phyloP scores from a whole-genome alignment of 2,888 invertebrate species.

The Diarsia dahlii region DNA sequence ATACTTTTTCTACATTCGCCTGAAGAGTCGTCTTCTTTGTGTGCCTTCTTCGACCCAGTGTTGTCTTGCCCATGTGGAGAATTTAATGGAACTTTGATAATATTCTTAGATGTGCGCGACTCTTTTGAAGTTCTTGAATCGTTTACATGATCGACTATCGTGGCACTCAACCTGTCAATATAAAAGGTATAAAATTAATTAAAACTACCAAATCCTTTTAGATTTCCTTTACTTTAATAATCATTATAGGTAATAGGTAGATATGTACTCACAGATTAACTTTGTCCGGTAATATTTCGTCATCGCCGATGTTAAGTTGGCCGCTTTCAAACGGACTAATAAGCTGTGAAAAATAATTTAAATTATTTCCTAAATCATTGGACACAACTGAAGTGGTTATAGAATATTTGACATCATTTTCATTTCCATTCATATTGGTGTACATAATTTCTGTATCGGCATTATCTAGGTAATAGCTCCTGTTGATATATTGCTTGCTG shows the following conservation, averaged over 20 bases:
- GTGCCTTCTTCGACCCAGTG: conserved; percentile 66
- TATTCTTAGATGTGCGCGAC: conserved; percentile 48
- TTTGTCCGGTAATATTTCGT: conserved; percentile 45
- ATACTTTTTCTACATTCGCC: conserved; percentile 84
- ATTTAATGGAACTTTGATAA: conserved; percentile 65
- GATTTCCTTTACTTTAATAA: neutral
- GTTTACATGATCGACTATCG: conserved; percentile 19
- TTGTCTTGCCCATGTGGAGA: conserved; percentile 54
- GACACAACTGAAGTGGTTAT: conserved; percentile 74
- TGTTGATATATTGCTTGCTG: conserved; percentile 76
- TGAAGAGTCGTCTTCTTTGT: conserved; percentile 46
- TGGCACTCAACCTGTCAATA: conserved; percentile 31
- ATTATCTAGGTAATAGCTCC: conserved; percentile 82
- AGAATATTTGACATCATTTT: conserved; percentile 68
- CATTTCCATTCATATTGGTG: conserved; percentile 71
- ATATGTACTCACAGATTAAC: conserved; percentile 46
- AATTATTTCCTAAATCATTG: conserved; percentile 72
- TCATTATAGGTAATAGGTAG: neutral
- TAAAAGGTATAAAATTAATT: neutral
- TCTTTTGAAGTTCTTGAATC: conserved; percentile 22
- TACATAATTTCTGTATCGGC: conserved; percentile 82
- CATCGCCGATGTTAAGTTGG: conserved; percentile 46
- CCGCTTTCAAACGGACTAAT: conserved; percentile 67
- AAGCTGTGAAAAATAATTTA: conserved; percentile 69
- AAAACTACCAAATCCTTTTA: neutral